A percentile compares a stretch with the other conserved stretches of the same genome.
These are phyloP conservation scores for Athene cunicularia DNA, from an alignment of 2,113 vertebrate species.

Conservation along the genomic window DNA sequence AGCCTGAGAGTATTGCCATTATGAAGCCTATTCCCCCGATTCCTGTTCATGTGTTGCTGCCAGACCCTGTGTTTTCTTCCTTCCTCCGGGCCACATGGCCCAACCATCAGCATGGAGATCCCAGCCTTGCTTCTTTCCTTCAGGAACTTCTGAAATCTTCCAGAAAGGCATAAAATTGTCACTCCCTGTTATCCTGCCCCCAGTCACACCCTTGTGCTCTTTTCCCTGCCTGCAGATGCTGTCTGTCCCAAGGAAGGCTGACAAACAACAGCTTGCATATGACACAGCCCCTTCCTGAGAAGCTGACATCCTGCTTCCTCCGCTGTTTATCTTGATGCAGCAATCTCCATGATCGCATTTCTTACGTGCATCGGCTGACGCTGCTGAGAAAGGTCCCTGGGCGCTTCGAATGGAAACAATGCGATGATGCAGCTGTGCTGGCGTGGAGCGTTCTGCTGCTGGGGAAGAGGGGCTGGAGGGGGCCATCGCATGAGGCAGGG, in stretches of 20 bases:
- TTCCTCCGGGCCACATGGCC: not conserved
- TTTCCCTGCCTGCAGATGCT: not conserved
- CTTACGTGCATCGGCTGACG: not conserved
- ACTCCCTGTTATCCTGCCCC: fast-evolving
- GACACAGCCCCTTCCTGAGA: not conserved
- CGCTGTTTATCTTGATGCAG: not conserved
- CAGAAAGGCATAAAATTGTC: not conserved
- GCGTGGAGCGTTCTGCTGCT: not conserved
- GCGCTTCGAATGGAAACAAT: not conserved
- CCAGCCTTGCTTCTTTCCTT: not conserved
- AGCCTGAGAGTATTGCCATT: fast-evolving
- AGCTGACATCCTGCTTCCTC: constrained; percentile 30
- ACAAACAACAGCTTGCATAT: fast-evolving
- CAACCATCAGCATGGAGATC: not conserved
- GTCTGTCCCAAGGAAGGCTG: not conserved
- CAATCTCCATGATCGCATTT: not conserved
- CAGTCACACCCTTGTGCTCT: fast-evolving
- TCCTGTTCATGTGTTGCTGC: not conserved
- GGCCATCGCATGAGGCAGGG: fast-evolving
- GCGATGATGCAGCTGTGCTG: not conserved
- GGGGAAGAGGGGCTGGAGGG: not conserved
- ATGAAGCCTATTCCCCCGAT: fast-evolving
- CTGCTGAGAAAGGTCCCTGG: not conserved
- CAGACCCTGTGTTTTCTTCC: not conserved
- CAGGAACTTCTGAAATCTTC: not conserved